Conservation (phyloP, 1,140 invertebrate genomes). For the Sipha flava region DNA sequence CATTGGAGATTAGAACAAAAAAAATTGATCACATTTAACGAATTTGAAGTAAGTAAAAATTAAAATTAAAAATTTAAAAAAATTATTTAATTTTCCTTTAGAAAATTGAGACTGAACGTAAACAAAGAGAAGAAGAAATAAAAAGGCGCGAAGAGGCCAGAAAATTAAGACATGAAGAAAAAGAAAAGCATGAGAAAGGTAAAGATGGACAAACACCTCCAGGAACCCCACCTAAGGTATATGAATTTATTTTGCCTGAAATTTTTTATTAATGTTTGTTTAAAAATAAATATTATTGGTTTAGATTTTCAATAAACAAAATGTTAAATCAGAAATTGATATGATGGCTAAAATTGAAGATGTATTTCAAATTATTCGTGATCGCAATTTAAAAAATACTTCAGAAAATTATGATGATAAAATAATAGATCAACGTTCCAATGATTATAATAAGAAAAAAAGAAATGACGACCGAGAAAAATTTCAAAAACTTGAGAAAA, state of each 20-base stretch:
- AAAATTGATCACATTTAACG: constrained; percentile 68
- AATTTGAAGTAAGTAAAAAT: constrained; percentile 56
- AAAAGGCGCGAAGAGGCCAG: constrained; percentile 52
- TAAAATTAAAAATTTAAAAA: background rate
- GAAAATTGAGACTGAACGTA: constrained; percentile 56
- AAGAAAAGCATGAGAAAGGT: constrained; percentile 38
- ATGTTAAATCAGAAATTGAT: constrained; percentile 10
- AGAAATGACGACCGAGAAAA: background rate
- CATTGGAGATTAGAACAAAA: constrained; percentile 83
- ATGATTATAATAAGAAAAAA: background rate
- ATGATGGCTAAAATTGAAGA: constrained; percentile 22
- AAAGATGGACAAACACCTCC: constrained; percentile 8
- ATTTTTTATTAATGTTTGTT: background rate
- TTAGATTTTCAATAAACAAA: background rate
- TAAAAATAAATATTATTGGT: background rate
- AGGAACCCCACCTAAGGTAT: constrained; percentile 13
- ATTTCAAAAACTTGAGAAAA: background rate
- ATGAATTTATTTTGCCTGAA: background rate
- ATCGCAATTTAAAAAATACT: background rate
- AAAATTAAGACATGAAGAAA: constrained; percentile 51
- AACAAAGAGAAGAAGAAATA: constrained; percentile 54
- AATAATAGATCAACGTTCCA: background rate
- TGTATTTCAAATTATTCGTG: constrained; percentile 17
- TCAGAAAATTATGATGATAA: background rate
- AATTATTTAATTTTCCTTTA: constrained; percentile 39